These are phyloP conservation scores for Oithona nana DNA, from an alignment of 2,888 invertebrate genomes.

Conservation along the genomic window DNA sequence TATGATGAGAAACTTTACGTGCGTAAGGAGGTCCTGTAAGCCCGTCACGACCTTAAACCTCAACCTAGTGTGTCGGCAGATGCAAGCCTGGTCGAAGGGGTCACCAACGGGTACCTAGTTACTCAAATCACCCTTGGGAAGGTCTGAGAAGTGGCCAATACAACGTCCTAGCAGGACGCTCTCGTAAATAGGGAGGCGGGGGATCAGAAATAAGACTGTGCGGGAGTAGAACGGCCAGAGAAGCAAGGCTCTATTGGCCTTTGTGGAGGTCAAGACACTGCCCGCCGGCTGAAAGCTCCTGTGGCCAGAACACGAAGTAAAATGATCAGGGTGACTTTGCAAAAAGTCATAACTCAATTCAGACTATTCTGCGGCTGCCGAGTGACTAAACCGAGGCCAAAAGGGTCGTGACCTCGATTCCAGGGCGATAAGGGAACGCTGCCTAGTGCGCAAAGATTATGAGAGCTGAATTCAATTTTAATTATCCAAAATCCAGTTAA, in stretches of 20 bases:
- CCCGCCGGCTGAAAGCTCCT: slow-evolving; percentile 5
- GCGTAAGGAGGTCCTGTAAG: not conserved
- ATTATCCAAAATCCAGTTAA: too few relatives aligned
- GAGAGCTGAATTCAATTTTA: slow-evolving; percentile 6
- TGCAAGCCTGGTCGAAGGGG: slow-evolving; percentile 7
- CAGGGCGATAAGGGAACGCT: not conserved
- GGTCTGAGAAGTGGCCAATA: slow-evolving; percentile 6
- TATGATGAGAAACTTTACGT: slow-evolving; percentile 13
- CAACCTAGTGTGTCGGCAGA: not conserved
- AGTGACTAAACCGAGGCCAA: not conserved
- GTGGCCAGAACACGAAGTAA: slow-evolving; percentile 3
- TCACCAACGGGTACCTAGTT: slow-evolving; percentile 4
- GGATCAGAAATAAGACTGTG: slow-evolving; percentile 7
- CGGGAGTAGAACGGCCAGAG: not conserved
- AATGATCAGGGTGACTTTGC: not conserved
- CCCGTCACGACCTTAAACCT: not conserved
- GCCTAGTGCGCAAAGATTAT: slow-evolving; percentile 7
- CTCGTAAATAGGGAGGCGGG: not conserved
- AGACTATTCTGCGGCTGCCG: slow-evolving; percentile 6
- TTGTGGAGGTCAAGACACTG: not conserved
- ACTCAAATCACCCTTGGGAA: slow-evolving; percentile 12
- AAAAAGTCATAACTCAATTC: slow-evolving; percentile 9
- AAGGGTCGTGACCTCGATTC: not conserved
- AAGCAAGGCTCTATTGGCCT: not conserved
- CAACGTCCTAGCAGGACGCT: slow-evolving; percentile 1